Conservation (phyloP, 2,113 vertebrate species). For the Ranitomeya imitator region DNA sequence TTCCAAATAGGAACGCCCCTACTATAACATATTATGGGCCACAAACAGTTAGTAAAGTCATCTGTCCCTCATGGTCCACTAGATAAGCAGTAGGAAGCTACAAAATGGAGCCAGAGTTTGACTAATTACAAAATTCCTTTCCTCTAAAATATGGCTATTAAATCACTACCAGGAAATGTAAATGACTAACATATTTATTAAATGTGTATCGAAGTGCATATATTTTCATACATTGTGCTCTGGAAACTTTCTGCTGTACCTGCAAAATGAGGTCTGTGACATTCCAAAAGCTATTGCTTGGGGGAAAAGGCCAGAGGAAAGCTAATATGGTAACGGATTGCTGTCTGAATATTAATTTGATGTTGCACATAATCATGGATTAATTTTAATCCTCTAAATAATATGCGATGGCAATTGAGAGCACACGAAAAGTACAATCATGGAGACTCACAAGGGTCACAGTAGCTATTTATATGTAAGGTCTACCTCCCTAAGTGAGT, state of each 20-base stretch:
- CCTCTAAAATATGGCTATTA: neutral
- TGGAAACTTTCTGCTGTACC: constrained; percentile 4
- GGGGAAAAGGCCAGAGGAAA: constrained; percentile 41
- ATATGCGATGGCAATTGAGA: constrained; percentile 48
- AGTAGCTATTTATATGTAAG: constrained; percentile 45
- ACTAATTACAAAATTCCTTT: neutral
- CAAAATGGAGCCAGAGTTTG: neutral
- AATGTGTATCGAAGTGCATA: too few relatives aligned
- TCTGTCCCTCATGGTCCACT: neutral
- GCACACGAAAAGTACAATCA: constrained; percentile 45
- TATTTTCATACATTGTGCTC: neutral
- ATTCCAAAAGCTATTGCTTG: constrained; percentile 18
- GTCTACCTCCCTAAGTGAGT: constrained; percentile 29
- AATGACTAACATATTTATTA: neutral
- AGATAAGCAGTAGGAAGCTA: neutral
- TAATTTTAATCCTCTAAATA: constrained; percentile 55
- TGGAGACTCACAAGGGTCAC: constrained; percentile 32
- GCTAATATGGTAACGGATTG: constrained; percentile 38
- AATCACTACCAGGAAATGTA: neutral
- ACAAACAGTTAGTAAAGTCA: neutral
- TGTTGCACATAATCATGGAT: constrained; percentile 51
- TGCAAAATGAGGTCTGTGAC: constrained; percentile 42
- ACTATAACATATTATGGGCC: neutral
- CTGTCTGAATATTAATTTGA: constrained; percentile 53
- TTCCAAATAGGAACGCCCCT: neutral